These are phyloP conservation scores for Hipposideros armiger DNA, from an alignment of 2,113 vertebrate genomes.

Conservation along the genomic window DNA sequence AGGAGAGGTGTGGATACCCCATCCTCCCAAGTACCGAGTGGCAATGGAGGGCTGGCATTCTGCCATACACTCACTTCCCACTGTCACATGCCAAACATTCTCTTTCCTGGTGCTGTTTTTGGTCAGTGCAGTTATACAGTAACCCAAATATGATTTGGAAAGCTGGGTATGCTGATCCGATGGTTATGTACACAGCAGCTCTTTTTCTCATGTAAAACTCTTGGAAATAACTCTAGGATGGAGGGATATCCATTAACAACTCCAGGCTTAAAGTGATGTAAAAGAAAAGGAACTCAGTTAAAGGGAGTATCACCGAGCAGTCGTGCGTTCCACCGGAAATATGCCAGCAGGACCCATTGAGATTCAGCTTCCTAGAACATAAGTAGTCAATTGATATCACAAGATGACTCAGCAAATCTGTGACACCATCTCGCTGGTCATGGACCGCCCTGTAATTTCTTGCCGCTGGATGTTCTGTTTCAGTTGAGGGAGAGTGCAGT, in stretches of 20 bases:
- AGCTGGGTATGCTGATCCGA: neutral
- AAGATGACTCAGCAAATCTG: neutral
- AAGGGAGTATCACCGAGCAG: neutral
- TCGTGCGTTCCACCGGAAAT: neutral
- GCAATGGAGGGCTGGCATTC: neutral
- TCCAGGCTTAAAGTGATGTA: neutral
- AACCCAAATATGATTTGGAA: neutral
- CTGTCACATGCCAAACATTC: neutral
- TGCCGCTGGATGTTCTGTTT: slow-evolving; percentile 12
- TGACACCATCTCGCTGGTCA: neutral
- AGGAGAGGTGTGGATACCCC: neutral
- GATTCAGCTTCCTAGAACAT: neutral
- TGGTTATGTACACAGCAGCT: accelerated
- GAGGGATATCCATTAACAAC: neutral
- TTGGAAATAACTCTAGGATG: neutral
- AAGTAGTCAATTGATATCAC: neutral
- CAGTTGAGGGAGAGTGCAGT: slow-evolving; percentile 61
- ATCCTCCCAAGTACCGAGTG: neutral
- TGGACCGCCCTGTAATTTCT: neutral
- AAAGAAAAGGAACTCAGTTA: neutral
- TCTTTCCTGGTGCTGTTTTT: neutral
- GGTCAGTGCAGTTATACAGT: neutral
- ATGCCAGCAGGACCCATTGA: accelerated
- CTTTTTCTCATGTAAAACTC: neutral
- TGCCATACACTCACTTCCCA: accelerated